These are phyloP conservation scores for Coregonus sp. DNA, from an alignment of 2,797 vertebrate species.

Conservation along the genomic window DNA sequence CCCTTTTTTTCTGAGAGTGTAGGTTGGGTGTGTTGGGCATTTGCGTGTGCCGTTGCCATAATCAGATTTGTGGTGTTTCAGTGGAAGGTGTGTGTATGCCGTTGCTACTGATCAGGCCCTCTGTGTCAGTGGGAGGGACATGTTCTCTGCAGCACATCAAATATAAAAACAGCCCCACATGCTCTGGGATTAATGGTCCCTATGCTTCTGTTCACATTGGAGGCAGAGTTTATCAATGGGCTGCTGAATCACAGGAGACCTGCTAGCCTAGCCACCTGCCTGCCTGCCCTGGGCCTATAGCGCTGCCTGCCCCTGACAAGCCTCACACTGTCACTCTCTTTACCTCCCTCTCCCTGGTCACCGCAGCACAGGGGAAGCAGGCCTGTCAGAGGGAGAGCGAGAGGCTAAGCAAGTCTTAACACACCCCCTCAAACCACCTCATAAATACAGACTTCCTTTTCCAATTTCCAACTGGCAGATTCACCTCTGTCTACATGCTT, in stretches of 20 bases:
- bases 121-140: not conserved
- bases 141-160: constrained; percentile 20
- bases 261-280: constrained; percentile 66
- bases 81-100: not conserved
- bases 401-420: constrained; percentile 77
- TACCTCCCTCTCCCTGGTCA: constrained; percentile 68
- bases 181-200: constrained; percentile 75
- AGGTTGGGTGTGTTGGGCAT: not conserved
- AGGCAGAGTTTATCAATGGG: constrained; percentile 81
- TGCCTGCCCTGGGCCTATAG: constrained; percentile 21
- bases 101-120: not conserved
- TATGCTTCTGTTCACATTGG: constrained; percentile 81
- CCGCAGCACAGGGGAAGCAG: constrained; percentile 61
- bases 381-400: constrained; percentile 74
- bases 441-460: constrained; percentile 78
- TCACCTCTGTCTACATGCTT: constrained; percentile 73
- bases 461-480: constrained; percentile 73
- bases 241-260: constrained; percentile 74
- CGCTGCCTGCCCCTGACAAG: constrained; percentile 79
- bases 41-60: not conserved
- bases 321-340: constrained; percentile 73
- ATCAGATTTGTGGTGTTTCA: not conserved
- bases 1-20: no score
- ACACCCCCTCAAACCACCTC: constrained; percentile 75
- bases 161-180: constrained; percentile 63